Percentiles rank a stretch among this genome's conserved stretches.
These are phyloP conservation scores for Takifugu ocellatus DNA, from an alignment of 2,797 vertebrate genomes.

Conservation along the genomic window DNA sequence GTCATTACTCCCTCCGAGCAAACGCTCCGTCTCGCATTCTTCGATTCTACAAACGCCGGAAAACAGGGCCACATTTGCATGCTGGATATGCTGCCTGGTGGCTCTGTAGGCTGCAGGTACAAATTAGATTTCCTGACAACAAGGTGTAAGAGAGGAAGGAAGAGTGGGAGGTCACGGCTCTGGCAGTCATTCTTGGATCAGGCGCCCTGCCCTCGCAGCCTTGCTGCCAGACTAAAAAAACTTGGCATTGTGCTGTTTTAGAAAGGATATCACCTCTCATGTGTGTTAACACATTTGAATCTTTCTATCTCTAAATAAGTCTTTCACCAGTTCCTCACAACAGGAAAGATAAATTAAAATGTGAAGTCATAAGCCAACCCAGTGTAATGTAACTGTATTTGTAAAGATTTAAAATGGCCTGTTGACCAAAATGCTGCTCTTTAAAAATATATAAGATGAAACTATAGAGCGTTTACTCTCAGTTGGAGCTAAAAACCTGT, in stretches of 20 bases:
- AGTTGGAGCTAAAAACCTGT: too few relatives aligned
- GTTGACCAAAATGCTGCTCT: too few relatives aligned
- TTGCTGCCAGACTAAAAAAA: not conserved
- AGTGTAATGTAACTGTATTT: too few relatives aligned
- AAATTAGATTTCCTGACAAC: constrained; percentile 99
- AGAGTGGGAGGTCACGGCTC: constrained; percentile 60
- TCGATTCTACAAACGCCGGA: constrained; percentile 65
- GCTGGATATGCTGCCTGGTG: constrained; percentile 95
- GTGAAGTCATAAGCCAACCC: too few relatives aligned
- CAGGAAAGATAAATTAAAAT: too few relatives aligned
- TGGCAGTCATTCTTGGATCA: constrained; percentile 3
- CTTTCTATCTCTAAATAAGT: too few relatives aligned
- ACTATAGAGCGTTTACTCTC: too few relatives aligned
- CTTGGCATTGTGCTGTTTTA: not conserved
- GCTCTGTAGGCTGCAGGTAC: constrained; percentile 85
- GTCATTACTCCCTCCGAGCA: constrained; percentile 98
- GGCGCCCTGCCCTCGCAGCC: not conserved
- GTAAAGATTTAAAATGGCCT: too few relatives aligned
- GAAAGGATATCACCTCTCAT: not conserved
- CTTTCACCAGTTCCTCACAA: too few relatives aligned
- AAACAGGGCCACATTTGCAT: constrained; percentile 97
- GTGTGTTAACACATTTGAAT: not conserved
- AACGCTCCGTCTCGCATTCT: constrained; percentile 66
- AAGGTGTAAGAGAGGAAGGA: constrained; percentile 82
- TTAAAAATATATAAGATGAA: too few relatives aligned